These are phyloP conservation scores for Nemotelus pantherinus DNA, from an alignment of 2,888 invertebrate genomes.

Conservation along the genomic window DNA sequence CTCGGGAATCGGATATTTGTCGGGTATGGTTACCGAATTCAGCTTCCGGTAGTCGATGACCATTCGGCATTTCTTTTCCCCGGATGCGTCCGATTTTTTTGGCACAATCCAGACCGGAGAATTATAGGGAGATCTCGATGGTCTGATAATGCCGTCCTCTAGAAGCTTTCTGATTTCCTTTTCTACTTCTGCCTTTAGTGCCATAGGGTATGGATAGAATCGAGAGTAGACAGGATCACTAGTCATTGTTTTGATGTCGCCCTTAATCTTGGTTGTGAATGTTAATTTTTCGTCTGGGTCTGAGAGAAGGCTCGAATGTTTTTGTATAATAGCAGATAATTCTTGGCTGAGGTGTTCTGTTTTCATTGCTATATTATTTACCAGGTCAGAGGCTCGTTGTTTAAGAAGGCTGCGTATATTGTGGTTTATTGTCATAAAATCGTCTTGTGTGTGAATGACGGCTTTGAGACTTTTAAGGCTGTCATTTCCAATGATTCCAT, in stretches of 20 bases:
- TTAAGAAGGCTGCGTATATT: neutral
- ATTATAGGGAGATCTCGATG: constrained; percentile 19
- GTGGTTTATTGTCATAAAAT: neutral
- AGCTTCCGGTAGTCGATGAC: neutral
- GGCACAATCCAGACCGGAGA: constrained; percentile 1
- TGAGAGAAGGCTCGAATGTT: neutral
- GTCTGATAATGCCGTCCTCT: constrained; percentile 2
- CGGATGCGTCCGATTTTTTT: constrained; percentile 7
- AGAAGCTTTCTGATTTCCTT: neutral
- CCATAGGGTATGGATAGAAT: neutral
- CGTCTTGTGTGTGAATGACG: neutral
- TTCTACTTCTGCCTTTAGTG: neutral
- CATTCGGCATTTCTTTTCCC: constrained; percentile 8
- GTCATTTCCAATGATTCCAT: neutral
- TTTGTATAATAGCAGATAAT: neutral
- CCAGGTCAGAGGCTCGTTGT: neutral
- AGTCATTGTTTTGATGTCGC: neutral
- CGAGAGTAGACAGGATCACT: neutral
- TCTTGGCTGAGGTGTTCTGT: neutral
- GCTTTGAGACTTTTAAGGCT: neutral
- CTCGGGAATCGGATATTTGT: neutral
- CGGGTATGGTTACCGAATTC: constrained; percentile 19
- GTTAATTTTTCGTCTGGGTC: too few relatives aligned
- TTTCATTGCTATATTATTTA: neutral
- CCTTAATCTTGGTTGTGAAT: too few relatives aligned